A percentile compares a stretch with the other conserved stretches of the same genome.
phyloP scores from a whole-genome alignment of 1,140 invertebrate species.

The Reticulitermes speratus region DNA sequence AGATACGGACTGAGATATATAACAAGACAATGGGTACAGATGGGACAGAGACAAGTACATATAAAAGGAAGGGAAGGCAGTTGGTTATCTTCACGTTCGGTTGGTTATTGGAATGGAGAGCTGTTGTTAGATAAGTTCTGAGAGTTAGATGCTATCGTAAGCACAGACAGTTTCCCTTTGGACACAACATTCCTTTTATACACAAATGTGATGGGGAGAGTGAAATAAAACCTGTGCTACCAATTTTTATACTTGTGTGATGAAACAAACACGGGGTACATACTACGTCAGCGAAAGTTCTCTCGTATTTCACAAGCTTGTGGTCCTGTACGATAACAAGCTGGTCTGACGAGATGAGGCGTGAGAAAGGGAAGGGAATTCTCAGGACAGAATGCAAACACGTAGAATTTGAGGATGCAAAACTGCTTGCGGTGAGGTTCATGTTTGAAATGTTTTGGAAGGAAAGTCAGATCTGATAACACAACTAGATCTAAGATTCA shows the following conservation, averaged over 20 bases:
- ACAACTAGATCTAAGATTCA: too few species aligned
- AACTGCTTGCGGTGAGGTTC: too few species aligned
- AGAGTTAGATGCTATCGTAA: neutral
- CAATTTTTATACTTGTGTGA: neutral
- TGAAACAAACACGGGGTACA: neutral
- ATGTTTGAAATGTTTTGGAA: too few species aligned
- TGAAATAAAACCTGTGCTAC: neutral
- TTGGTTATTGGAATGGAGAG: neutral
- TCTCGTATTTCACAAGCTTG: neutral
- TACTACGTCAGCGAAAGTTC: neutral
- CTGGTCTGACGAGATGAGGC: neutral
- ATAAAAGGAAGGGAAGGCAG: neutral
- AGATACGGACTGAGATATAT: neutral
- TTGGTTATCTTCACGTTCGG: neutral
- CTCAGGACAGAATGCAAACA: neutral
- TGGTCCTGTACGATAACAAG: neutral
- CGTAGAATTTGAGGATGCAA: neutral
- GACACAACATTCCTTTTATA: neutral
- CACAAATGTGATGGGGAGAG: neutral
- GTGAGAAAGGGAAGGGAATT: neutral
- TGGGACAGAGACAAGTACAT: neutral
- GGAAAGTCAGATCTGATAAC: too few species aligned
- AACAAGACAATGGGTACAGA: neutral
- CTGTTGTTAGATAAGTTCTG: neutral
- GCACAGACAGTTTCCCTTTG: neutral